Percentiles rank a stretch among this genome's conserved stretches.
phyloP scores from a whole-genome alignment of 2,797 vertebrate species.

The Pangasius larnaudii region DNA sequence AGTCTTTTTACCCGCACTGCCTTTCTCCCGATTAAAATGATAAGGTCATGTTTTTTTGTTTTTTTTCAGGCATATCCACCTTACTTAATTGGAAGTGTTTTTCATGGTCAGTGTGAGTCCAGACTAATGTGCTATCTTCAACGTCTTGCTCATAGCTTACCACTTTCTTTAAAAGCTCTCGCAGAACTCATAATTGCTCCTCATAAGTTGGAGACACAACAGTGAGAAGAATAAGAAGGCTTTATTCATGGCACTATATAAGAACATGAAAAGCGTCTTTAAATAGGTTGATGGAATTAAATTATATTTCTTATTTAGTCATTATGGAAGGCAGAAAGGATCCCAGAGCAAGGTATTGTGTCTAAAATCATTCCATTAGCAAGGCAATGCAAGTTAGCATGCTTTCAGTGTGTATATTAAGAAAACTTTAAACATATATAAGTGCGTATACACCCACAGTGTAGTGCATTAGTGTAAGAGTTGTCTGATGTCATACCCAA shows the following conservation, averaged over 20 bases:
- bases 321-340: constrained; percentile 57
- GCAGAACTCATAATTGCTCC: constrained; percentile 42
- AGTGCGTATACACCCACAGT: not conserved
- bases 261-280: constrained; percentile 60
- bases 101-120: constrained; percentile 18
- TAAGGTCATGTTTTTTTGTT: constrained; percentile 14
- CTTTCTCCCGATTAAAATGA: constrained; percentile 37
- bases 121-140: constrained; percentile 37
- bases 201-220: constrained; percentile 36
- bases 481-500: constrained; percentile 14
- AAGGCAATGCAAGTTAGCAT: constrained; percentile 10
- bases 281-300: constrained; percentile 65
- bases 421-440: constrained; percentile 28
- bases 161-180: constrained; percentile 53
- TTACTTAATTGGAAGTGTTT: constrained; percentile 48
- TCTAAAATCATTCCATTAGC: constrained; percentile 53
- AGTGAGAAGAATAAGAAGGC: constrained; percentile 48
- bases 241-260: constrained; percentile 29
- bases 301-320: constrained; percentile 67
- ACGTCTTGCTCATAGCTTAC: constrained; percentile 42
- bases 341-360: constrained; percentile 57
- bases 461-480: constrained; percentile 15
- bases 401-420: constrained; percentile 15
- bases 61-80: constrained; percentile 21
- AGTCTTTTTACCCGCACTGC: not conserved